Percentiles rank a stretch among this genome's conserved stretches.
Conservation (phyloP, 2,113 vertebrate genomes). For the Odontesthes bonariensis region DNA sequence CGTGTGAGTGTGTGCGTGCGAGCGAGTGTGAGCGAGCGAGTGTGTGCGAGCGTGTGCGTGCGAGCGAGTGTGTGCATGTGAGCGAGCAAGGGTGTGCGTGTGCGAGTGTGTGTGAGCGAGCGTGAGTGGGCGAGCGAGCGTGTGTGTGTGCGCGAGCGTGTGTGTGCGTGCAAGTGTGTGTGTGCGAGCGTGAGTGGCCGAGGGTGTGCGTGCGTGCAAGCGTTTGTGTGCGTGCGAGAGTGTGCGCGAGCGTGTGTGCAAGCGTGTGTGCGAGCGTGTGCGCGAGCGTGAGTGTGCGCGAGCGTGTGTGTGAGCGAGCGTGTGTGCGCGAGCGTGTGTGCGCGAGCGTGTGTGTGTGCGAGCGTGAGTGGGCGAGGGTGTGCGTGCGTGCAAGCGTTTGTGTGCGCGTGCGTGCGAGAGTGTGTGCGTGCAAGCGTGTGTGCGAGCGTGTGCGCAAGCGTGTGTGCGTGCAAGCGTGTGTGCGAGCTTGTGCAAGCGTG, state of each 20-base stretch:
- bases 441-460: constrained; percentile 1
- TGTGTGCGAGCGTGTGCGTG: constrained; percentile 7
- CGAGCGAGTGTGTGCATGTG: too few relatives aligned
- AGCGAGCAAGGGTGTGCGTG: too few relatives aligned
- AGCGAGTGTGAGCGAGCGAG: constrained; percentile 1
- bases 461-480: constrained; percentile 1
- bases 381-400: too few relatives aligned
- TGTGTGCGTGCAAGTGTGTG: constrained; percentile 11
- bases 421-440: constrained; percentile 1
- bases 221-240: constrained; percentile 5
- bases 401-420: neutral
- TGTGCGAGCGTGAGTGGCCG: neutral
- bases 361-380: constrained; percentile 19
- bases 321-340: constrained; percentile 14
- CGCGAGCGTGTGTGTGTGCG: neutral
- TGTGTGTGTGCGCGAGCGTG: constrained; percentile 4
- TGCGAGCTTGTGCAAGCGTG: too few relatives aligned
- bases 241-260: constrained; percentile 9
- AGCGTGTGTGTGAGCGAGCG: neutral
- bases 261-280: neutral
- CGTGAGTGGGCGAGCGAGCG: neutral
- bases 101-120: constrained; percentile 11
- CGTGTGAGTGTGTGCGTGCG: neutral
- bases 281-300: constrained; percentile 6
- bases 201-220: too few relatives aligned